Conservation (phyloP, 2,888 invertebrate genomes). For the Neoscelio sp. region DNA sequence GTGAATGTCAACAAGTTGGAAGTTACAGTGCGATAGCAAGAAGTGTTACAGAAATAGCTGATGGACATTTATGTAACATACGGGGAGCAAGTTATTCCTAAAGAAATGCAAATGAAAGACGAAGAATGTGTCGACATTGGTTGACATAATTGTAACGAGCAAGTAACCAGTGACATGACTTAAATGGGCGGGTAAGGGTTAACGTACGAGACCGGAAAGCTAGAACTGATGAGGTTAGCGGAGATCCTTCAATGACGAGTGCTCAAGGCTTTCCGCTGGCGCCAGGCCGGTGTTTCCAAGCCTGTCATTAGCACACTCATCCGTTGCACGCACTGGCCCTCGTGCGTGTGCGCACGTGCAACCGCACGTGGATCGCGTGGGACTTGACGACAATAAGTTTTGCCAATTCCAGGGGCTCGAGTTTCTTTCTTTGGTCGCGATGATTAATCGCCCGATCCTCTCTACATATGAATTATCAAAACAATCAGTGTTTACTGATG, state of each 20-base stretch:
- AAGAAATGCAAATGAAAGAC: conserved; percentile 4
- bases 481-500: neutral
- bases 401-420: conserved; percentile 47
- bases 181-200: conserved; percentile 50
- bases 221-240: conserved; percentile 64
- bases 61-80: too few species aligned
- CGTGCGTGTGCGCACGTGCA: conserved; percentile 77
- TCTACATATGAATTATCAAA: conserved; percentile 9
- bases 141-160: conserved; percentile 6
- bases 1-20: conserved; percentile 36
- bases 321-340: conserved; percentile 76
- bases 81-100: neutral
- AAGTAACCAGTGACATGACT: conserved; percentile 21
- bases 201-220: conserved; percentile 66
- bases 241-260: conserved; percentile 67
- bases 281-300: conserved; percentile 77
- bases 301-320: conserved; percentile 79
- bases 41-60: too few species aligned
- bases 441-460: conserved; percentile 19
- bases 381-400: conserved; percentile 72
- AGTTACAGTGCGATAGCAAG: too few species aligned
- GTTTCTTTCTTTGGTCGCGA: neutral
- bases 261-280: conserved; percentile 76
- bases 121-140: conserved; percentile 1
- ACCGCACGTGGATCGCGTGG: conserved; percentile 74